Evolutionary conservation across 1,140 invertebrate genomes (phyloP).

Genomic region (Bilobella aurantiaca): DNA sequence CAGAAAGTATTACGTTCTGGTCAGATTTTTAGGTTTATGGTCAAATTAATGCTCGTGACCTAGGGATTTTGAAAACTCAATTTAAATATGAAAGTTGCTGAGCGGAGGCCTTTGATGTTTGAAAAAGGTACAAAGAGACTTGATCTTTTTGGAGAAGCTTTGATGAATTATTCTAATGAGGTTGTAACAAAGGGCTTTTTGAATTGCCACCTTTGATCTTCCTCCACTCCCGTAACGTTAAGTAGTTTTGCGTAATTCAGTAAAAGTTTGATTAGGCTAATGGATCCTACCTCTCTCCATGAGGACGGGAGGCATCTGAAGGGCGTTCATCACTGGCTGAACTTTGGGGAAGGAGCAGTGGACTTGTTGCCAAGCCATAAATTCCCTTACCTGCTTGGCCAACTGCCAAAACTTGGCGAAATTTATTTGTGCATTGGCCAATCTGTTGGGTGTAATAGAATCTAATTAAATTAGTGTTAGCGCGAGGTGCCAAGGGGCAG

Average conservation of each 20-base stretch:
- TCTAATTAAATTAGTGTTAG: conserved; percentile 9
- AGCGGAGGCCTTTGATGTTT: too few relatives aligned
- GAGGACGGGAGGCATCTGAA: conserved; percentile 66
- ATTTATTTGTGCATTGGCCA: conserved; percentile 77
- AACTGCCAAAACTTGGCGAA: conserved; percentile 83
- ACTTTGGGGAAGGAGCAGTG: conserved; percentile 75
- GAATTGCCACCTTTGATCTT: not conserved
- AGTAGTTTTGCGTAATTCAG: not conserved
- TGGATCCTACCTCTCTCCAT: conserved; percentile 59
- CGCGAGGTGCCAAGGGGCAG: not conserved
- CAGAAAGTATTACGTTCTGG: not conserved
- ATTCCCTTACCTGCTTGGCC: conserved; percentile 77
- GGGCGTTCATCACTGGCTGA: conserved; percentile 61
- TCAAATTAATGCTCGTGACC: not conserved
- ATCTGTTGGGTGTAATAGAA: conserved; percentile 44
- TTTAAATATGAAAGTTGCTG: not conserved
- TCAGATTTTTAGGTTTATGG: not conserved
- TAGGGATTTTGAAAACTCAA: not conserved
- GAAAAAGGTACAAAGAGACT: too few relatives aligned
- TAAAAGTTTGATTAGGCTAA: not conserved
- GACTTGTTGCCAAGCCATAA: conserved; percentile 77
- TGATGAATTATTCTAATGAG: too few relatives aligned
- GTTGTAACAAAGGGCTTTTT: too few relatives aligned
- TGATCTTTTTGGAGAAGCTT: too few relatives aligned
- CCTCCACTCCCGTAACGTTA: not conserved